phyloP scores from a whole-genome alignment of 92 coral and sea anemone genomes.

The Plumapathes pennacea region DNA sequence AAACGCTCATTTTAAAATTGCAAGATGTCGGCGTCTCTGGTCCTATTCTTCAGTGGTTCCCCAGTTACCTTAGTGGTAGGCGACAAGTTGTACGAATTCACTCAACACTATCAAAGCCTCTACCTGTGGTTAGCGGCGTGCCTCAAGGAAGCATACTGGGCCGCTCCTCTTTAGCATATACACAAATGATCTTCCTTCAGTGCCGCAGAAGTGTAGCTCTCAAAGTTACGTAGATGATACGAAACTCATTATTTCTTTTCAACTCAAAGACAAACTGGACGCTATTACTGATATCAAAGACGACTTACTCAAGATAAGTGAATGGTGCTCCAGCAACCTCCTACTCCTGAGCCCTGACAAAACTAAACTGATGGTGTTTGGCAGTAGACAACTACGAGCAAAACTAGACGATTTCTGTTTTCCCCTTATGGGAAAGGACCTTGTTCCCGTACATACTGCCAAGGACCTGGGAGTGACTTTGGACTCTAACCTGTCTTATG shows the following conservation, averaged over 20 bases:
- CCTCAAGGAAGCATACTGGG: constrained; percentile 57
- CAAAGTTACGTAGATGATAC: constrained; percentile 39
- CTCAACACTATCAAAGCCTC: constrained; percentile 24
- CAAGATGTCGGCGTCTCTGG: constrained; percentile 13
- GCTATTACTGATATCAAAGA: constrained; percentile 18
- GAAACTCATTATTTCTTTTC: constrained; percentile 22
- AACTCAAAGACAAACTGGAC: constrained; percentile 18
- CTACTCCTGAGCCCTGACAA: constrained; percentile 23
- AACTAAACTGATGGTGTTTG: constrained; percentile 26
- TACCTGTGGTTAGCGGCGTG: constrained; percentile 32
- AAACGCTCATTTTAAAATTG: constrained; percentile 1
- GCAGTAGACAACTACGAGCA: constrained; percentile 25
- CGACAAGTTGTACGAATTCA: constrained; percentile 32
- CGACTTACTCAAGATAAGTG: constrained; percentile 9
- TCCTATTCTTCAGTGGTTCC: constrained; percentile 17
- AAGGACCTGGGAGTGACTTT: constrained; percentile 29
- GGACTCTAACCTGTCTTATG: constrained; percentile 14
- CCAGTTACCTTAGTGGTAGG: constrained; percentile 8
- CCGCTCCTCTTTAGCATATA: constrained; percentile 52
- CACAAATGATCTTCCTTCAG: constrained; percentile 26
- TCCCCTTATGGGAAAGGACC: constrained; percentile 18
- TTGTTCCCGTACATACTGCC: constrained; percentile 6
- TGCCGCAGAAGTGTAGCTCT: constrained; percentile 19
- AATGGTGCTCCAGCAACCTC: constrained; percentile 39
- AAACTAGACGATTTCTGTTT: constrained; percentile 23